Evolutionary conservation across 1,140 invertebrate genomes (phyloP).

Genomic region (Saccostrea echinata): DNA sequence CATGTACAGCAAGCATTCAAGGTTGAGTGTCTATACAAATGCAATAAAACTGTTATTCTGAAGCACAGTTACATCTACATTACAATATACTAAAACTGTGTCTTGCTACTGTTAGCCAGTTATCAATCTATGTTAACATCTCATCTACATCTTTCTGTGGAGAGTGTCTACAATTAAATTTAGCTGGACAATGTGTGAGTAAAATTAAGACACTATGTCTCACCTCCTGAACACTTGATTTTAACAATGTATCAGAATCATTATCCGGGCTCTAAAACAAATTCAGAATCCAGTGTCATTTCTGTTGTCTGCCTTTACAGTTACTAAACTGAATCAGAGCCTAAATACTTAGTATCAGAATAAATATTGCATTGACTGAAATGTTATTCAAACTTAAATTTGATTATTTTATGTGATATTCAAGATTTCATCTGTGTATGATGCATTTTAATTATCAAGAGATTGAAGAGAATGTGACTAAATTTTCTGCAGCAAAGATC

Average conservation of each 20-base stretch:
- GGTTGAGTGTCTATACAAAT: not conserved
- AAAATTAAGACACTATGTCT: not conserved
- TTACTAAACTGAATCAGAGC: too few species aligned
- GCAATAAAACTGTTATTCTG: not conserved
- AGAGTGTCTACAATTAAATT: not conserved
- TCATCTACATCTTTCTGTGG: not conserved
- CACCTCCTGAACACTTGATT: slow-evolving; percentile 2
- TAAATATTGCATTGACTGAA: not conserved
- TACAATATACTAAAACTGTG: not conserved
- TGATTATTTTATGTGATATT: too few species aligned
- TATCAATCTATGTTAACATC: not conserved
- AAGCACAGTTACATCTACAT: not conserved
- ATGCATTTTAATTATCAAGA: too few species aligned
- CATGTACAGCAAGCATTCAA: not conserved
- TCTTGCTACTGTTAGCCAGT: not conserved
- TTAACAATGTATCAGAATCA: slow-evolving; percentile 17
- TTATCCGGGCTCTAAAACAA: slow-evolving; percentile 24
- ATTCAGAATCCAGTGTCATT: not conserved
- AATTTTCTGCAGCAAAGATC: too few species aligned
- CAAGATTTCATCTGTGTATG: too few species aligned
- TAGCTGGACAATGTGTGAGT: slow-evolving; percentile 4
- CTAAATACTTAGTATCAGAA: too few species aligned
- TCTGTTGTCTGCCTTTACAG: not conserved
- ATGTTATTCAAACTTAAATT: too few species aligned
- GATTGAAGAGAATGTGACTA: too few species aligned